phyloP scores from a whole-genome alignment of 2,113 vertebrate species.

The Actinemys pallida region DNA sequence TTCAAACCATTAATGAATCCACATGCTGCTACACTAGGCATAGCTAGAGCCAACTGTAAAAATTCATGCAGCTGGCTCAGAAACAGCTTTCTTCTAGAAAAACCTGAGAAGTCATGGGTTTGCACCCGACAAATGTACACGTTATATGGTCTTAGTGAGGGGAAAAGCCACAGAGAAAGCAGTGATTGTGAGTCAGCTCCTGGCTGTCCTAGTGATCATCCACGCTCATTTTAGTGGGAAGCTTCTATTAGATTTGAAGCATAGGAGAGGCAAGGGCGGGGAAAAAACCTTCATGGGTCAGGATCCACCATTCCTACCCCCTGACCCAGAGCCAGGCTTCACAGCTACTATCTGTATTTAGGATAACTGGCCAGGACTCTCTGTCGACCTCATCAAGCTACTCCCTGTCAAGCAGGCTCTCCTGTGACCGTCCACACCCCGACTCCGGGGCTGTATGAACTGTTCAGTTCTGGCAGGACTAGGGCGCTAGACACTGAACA shows the following conservation, averaged over 20 bases:
- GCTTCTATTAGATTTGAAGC: background rate
- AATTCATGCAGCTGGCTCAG: background rate
- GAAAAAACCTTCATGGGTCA: background rate
- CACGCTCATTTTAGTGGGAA: background rate
- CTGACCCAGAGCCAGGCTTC: background rate
- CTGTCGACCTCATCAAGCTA: background rate
- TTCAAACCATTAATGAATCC: background rate
- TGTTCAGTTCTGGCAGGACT: fast-evolving
- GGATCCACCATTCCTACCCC: background rate
- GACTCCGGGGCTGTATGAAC: too few relatives aligned
- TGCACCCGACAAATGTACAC: background rate
- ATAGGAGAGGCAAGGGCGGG: background rate
- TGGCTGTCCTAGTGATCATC: background rate
- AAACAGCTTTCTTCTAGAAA: background rate
- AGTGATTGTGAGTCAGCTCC: background rate
- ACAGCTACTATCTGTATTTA: background rate
- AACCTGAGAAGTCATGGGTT: background rate
- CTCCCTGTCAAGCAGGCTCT: fast-evolving
- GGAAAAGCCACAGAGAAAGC: background rate
- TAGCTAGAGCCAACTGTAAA: background rate
- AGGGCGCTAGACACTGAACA: background rate
- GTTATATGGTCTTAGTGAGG: background rate
- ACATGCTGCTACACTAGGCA: background rate
- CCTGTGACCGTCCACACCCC: too few relatives aligned
- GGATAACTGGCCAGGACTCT: background rate